Evolutionary conservation across 2,888 invertebrate species (phyloP), one percentile per base, ranked within the genome.

Genomic region (Hypsopygia costalis): DNA sequence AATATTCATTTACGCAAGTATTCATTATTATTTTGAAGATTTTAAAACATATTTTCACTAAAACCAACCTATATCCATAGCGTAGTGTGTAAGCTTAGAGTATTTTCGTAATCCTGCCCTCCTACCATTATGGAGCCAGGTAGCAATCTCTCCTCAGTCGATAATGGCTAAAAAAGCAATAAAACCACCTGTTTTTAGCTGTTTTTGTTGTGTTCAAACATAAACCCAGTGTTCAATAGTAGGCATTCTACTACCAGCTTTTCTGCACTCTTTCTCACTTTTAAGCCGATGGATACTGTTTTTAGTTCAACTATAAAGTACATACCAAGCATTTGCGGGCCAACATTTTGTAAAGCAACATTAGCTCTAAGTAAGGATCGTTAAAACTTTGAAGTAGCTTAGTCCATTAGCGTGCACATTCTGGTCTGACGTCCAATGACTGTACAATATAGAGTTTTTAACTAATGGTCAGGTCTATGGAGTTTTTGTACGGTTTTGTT

Each of bases 311-410:
- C 55, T 59, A 55, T 50, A 54, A 60, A 47, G 46, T 43, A 49
- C 55, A 59, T 48, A 64, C 55, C 51, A 56, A 62, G 65, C 71
- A 70, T 77, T 78, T 66, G 59, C 69, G 55, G 58, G 61, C 56
- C 51, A 58, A 64, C 58, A 58, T 78, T 75, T 65, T 74, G 68
- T 71, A 65, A 73, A 63, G 69, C 69, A 67, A 70, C 73, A 78
- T 80, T 79, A 80, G 72, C 72, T 67, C 56, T 69, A 61, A 75
- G 76, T 70, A 72, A 78, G 75, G 73, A 78, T 79, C 80, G 80
- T 82, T 85, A 81, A 80, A 82, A 81, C 71, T 81, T 73, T 67
- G 62, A 75, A 81, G 80, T 79, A 70, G 80, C 70, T 69, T 49
- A 75, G 73, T 82, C 81, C 85, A 85, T 85, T 85, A 85, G 75